Evolutionary conservation across 30 jellyfish, hydroid and myxozoan genomes (phyloP).

Genomic region (Aurelia aurita): DNA sequence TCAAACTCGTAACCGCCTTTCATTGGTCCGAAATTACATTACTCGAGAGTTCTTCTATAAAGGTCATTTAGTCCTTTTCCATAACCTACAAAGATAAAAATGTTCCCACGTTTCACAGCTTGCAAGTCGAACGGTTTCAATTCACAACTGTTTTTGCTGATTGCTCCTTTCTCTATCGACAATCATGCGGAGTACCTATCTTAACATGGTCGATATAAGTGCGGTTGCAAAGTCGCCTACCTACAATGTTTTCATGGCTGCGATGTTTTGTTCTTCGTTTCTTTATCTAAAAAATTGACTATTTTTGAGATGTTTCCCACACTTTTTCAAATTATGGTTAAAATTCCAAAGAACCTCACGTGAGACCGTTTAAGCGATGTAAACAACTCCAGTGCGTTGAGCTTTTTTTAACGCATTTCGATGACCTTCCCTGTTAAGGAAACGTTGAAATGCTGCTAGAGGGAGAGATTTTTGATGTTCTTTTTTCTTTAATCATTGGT

Average conservation of each 20-base stretch:
- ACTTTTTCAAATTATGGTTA: conserved; percentile 40
- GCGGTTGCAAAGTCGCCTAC: conserved; percentile 25
- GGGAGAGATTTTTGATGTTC: too few relatives aligned
- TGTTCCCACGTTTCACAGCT: conserved; percentile 49
- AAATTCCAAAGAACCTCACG: conserved; percentile 32
- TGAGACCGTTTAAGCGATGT: conserved; percentile 20
- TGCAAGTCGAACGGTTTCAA: background rate
- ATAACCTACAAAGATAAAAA: conserved; percentile 11
- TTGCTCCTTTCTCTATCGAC: conserved; percentile 2
- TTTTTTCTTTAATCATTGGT: too few relatives aligned
- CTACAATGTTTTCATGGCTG: background rate
- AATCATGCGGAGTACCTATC: conserved; percentile 42
- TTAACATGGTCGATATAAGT: background rate
- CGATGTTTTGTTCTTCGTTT: conserved; percentile 1
- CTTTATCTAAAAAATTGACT: background rate
- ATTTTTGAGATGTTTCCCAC: conserved; percentile 44
- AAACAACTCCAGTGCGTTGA: background rate
- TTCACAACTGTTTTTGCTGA: conserved; percentile 34
- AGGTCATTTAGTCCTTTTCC: background rate
- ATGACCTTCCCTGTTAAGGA: too few relatives aligned
- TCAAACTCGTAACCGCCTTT: background rate
- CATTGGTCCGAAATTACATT: background rate
- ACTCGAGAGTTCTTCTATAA: background rate
- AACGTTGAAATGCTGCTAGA: too few relatives aligned
- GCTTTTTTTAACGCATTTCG: too few relatives aligned